Conservation (phyloP, 2,888 invertebrate species). For the Andrena bicolor region DNA sequence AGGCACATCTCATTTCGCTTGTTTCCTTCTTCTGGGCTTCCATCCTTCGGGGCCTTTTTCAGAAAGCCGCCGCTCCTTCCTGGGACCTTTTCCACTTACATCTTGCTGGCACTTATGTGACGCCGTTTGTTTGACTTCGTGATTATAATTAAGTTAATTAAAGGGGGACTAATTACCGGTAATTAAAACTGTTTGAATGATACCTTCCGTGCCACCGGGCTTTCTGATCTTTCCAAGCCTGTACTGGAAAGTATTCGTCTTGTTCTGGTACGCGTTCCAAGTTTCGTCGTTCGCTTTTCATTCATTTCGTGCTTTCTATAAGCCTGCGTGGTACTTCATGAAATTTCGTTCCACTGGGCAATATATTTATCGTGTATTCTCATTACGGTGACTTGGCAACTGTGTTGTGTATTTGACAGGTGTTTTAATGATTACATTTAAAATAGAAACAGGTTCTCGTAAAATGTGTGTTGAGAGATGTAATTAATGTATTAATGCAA, state of each 20-base stretch:
- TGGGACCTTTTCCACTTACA: conserved; percentile 14
- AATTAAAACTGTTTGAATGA: conserved; percentile 77
- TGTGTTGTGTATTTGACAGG: too few species aligned
- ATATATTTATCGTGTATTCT: too few species aligned
- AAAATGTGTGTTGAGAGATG: too few species aligned
- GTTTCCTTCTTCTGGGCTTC: conserved; percentile 58
- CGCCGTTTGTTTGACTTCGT: conserved; percentile 76
- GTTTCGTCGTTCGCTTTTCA: not conserved
- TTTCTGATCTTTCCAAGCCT: not conserved
- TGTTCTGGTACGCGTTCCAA: conserved; percentile 1
- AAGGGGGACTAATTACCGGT: conserved; percentile 79
- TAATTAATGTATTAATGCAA: too few species aligned
- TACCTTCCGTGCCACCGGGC: conserved; percentile 72
- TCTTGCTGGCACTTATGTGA: conserved; percentile 46
- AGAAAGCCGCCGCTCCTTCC: not conserved
- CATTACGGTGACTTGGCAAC: too few species aligned
- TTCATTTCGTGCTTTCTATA: not conserved
- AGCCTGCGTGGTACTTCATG: not conserved
- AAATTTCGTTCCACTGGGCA: not conserved
- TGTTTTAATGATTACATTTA: too few species aligned
- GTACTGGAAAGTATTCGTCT: not conserved
- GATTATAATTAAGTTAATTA: conserved; percentile 81
- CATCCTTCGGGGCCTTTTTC: conserved; percentile 18
- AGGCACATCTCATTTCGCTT: conserved; percentile 72
- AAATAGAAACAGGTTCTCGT: too few species aligned